Evolutionary conservation across 2,888 invertebrate genomes (phyloP).

Genomic region (Andrena bicolor): DNA sequence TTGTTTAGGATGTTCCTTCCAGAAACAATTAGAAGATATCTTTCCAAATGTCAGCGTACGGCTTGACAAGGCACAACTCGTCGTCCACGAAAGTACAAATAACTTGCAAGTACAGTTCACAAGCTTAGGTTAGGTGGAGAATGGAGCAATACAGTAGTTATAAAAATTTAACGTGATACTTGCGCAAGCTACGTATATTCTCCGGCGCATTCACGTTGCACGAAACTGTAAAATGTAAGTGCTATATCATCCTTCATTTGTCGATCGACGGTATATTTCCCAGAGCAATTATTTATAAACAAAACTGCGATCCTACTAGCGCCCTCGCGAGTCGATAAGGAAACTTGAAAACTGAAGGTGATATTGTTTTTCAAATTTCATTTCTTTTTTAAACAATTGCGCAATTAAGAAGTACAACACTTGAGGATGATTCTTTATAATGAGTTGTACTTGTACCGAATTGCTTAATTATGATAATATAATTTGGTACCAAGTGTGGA

Average conservation of each 20-base stretch:
- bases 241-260: not conserved
- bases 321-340: slow-evolving; percentile 41
- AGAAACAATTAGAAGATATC: slow-evolving; percentile 18
- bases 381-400: slow-evolving; percentile 6
- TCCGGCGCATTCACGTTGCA: not conserved
- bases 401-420: not conserved
- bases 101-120: slow-evolving; percentile 38
- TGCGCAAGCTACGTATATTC: not conserved
- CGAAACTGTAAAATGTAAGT: slow-evolving; percentile 22
- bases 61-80: slow-evolving; percentile 21
- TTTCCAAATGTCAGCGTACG: slow-evolving; percentile 10
- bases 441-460: not conserved
- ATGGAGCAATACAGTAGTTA: slow-evolving; percentile 1
- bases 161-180: not conserved
- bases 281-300: slow-evolving; percentile 29
- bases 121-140: slow-evolving; percentile 44
- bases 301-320: slow-evolving; percentile 13
- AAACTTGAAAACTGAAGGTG: slow-evolving; percentile 9
- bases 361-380: slow-evolving; percentile 18
- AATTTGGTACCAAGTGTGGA: not conserved
- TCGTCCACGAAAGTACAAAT: slow-evolving; percentile 24
- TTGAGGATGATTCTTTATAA: not conserved
- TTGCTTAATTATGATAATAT: not conserved
- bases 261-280: not conserved
- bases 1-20: slow-evolving; percentile 35